Percentiles rank a stretch among this genome's conserved stretches.
phyloP scores from a whole-genome alignment of 2,888 invertebrate genomes.

The Coremacera marginata region DNA sequence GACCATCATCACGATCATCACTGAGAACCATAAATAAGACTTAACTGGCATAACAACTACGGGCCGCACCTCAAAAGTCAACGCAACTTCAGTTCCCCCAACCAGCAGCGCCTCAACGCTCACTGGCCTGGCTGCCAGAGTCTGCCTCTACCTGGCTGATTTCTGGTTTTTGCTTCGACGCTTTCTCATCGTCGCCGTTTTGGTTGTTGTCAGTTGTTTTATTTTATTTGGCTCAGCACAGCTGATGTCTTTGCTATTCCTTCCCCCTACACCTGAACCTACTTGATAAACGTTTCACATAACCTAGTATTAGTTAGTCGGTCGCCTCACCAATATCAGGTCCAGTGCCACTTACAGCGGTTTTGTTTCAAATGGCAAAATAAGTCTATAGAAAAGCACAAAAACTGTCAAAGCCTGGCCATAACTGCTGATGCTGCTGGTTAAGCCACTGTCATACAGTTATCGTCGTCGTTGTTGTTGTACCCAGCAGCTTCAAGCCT shows the following conservation, averaged over 20 bases:
- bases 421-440: not conserved
- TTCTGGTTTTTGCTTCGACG: conserved; percentile 18
- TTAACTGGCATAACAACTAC: conserved; percentile 57
- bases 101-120: not conserved
- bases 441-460: no score
- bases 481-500: not conserved
- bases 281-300: not conserved
- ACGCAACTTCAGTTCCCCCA: not conserved
- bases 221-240: not conserved
- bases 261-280: not conserved
- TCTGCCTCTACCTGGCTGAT: not conserved
- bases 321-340: not conserved
- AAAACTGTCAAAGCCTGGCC: conserved; percentile 11
- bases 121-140: not conserved
- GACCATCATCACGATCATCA: conserved; percentile 64
- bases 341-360: no score
- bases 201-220: not conserved
- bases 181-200: not conserved
- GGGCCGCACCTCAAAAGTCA: conserved; percentile 33
- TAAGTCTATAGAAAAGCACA: no score
- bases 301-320: not conserved
- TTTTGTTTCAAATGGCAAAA: no score
- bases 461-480: not conserved
- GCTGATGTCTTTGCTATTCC: not conserved
- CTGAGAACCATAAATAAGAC: conserved; percentile 63